Base-by-base conservation (phyloP, 2,113 vertebrate genomes). In the Montifringilla adamsi region DNA sequence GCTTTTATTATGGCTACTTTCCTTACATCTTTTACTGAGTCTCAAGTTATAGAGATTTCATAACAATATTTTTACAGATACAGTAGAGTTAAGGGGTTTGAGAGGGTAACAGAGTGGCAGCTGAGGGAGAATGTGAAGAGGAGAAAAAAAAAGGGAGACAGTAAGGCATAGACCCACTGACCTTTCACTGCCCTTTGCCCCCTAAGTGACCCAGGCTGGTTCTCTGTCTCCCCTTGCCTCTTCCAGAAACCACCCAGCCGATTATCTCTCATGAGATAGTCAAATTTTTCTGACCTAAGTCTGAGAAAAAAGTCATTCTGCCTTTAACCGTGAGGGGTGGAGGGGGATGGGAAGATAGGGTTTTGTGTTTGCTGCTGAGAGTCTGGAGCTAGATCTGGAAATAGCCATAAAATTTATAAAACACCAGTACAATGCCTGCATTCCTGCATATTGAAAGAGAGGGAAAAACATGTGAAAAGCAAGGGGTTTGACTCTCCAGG, bases 371-470 rank as follows among this genome's bases (percentile, higher is more conserved):
- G 58, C 28, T 77, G 66, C n/a, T 74, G 30, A 53, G n/a, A 83
- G 31, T 82, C 74, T 91, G 84, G 53, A 93, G 18, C 55, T 89
- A 52, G 50, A 37, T 87, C 58, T 85, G 85, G 90, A 95, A 96
- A 88, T 52, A 92, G 66, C 64, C 0, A 77, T 79, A 93, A 94
- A 91, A 93, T 77, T 72, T 76, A 89, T 87, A 90, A 91, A 96
- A 72, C 59, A 74, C 62, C 20, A 74, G 58, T 78, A 85, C 74
- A 93, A 89, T 81, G 79, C 80, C 88, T 5, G 4, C 82, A 94
- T 95, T 95, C 77, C 87, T 82, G 87, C 73, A 85, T 90, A 83
- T 81, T 93, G 86, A 96, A 94, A 78, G 41, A 83, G 67, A 90
- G 41, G 27, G 30, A 31, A 87, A 94, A 91, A 62, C 23, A 83